Evolutionary conservation across 30 jellyfish, hydroid and myxozoan species (phyloP), one percentile per base, ranked within the genome.

Genomic region (Morbakka virulenta): DNA sequence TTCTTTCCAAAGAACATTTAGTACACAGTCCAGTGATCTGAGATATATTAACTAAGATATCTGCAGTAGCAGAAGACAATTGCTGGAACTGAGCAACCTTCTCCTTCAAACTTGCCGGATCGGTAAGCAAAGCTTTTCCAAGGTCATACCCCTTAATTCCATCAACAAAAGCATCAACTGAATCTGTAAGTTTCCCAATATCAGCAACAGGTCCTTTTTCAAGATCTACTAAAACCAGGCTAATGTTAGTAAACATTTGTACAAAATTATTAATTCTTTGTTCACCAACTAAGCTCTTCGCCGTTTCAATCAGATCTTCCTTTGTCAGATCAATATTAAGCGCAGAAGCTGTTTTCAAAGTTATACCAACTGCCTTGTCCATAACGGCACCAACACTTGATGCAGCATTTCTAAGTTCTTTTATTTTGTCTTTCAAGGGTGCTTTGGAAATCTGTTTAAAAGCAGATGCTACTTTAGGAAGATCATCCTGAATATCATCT

Each of bases 111-210:
- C 87, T 76, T 4, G 92, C 62, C 0, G 98, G 96, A 47, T 91
- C 79, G 53, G 86, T 67, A 30, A 91, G 69, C 41, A 91, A 47
- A 32, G 95, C 95, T 36, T 91, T 57, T 9, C 89, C 86, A 21
- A 91, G 32, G 52, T 91, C 95, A 41, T 65, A 91, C 21, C 64
- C 91, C 33, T 84, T 67, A 65, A 91, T 48, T 17, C 95, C 95
- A 28, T 80, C 95, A 1, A 85, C 85, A 80, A 68, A 91, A 30
- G 34, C 51, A 22, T 91, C 98, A 4, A 83, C 95, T 0, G 95
- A 50, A 52, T 91, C 98, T 11, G 98, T 91, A 11, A 91, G 76
- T 62, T 91, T 91, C n/a, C 98, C 98, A 14, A 84, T 74, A 20
- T 84, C 83, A 41, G 72, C 50, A 9, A 91, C 71, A 9, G 98